Base-by-base conservation (phyloP, 1,140 invertebrate species). In the Hyphantria cunea region DNA sequence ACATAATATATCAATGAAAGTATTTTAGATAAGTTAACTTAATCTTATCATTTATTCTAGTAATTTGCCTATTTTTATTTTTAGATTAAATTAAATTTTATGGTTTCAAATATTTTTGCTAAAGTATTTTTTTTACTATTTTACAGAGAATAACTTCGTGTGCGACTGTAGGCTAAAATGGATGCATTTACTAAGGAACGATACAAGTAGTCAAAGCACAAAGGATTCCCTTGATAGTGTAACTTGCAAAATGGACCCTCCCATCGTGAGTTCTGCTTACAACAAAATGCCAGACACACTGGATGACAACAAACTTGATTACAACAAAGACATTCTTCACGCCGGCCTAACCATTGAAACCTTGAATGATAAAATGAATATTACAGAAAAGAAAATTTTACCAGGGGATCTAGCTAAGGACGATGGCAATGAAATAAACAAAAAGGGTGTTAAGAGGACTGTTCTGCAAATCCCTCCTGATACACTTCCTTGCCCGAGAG, bases 131-230 rank as follows among this genome's bases (percentile, higher is more conserved):
- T 42, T 66, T 70, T 72, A 78, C 74, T 64, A 79, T 69, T 92
- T 92, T 91, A 59, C 93, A 96, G 95, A 94, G 76, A 96, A 96
- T 90, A 93, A 93, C 80, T 94, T 96, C 88, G 92, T 93, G 63
- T 96, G 95, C 86, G 95, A 96, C 91, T 96, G 95, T 81, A 93
- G 95, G 64, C 88, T 96, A 60, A 92, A 93, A 53, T 96, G 95
- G 95, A 94, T 96, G 85, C 94, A 95, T 84, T 90, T 91, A 37
- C 83, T 96, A 58, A 92, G 93, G 65, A 95, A 95, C 81, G 94
- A 95, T 64, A 96, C 95, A 61, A 93, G 93, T 80, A 95, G 94
- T 76, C 84, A 91, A 60, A 93, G 93, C 72, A 92, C 95, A 58
- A 93, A 92, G 64, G 92, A 93, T 60, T 93, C 94, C 25, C 87